phyloP scores from a whole-genome alignment of 2,888 invertebrate species.

The Rotaria socialis region DNA sequence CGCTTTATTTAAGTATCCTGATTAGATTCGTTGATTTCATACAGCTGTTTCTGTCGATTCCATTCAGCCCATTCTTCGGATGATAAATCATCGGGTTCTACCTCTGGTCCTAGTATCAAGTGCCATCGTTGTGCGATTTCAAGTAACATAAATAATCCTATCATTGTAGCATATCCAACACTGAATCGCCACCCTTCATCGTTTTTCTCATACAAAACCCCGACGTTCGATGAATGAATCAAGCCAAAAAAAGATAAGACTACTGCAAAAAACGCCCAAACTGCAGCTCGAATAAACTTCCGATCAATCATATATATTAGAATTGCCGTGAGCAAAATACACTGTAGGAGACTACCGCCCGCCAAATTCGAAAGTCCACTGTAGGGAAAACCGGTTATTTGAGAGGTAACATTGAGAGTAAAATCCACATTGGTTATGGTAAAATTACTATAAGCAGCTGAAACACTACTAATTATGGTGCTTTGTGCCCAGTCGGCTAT shows the following conservation, averaged over 20 bases:
- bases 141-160: neutral
- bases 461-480: neutral
- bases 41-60: neutral
- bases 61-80: neutral
- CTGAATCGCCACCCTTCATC: constrained; percentile 25
- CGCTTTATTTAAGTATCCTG: too few relatives aligned
- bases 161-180: neutral
- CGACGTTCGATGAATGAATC: neutral
- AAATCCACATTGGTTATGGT: neutral
- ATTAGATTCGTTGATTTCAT: neutral
- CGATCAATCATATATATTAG: constrained; percentile 3
- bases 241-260: neutral
- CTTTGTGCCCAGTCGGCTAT: neutral
- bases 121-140: neutral
- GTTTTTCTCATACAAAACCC: neutral
- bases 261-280: neutral
- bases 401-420: neutral
- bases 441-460: neutral
- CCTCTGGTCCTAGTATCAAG: neutral
- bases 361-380: neutral
- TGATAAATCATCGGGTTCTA: neutral
- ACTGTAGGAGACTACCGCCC: neutral
- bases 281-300: neutral
- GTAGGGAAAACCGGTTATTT: neutral
- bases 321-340: neutral